phyloP scores from a whole-genome alignment of 2,113 vertebrate genomes.

The Neolamprologus ventralis region DNA sequence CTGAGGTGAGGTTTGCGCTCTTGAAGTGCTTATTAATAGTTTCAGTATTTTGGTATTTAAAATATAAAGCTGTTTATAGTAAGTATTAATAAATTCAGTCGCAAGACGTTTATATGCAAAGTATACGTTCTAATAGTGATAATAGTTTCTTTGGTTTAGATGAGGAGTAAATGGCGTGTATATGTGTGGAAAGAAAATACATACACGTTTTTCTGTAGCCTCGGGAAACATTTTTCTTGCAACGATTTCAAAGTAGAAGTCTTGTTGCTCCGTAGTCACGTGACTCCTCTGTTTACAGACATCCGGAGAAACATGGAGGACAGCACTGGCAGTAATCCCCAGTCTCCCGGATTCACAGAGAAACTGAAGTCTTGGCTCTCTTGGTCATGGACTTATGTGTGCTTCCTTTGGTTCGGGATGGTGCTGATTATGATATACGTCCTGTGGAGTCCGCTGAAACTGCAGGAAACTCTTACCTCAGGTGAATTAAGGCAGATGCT shows the following conservation, averaged over 20 bases:
- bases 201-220: not conserved
- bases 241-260: constrained; percentile 26
- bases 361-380: constrained; percentile 72
- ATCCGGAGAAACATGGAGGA: constrained; percentile 77
- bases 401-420: constrained; percentile 79
- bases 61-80: not conserved
- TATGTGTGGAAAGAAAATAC: not conserved
- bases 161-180: not conserved
- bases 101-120: not conserved
- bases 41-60: not conserved
- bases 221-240: not conserved
- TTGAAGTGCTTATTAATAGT: not conserved
- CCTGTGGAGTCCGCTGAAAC: constrained; percentile 84
- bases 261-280: constrained; percentile 66
- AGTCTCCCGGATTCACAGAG: constrained; percentile 69
- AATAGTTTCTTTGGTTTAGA: not conserved
- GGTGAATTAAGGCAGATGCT: constrained; percentile 69
- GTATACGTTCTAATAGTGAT: not conserved
- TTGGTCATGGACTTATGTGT: constrained; percentile 82
- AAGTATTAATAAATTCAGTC: not conserved
- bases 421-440: constrained; percentile 82
- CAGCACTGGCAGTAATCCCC: constrained; percentile 67
- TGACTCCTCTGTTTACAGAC: constrained; percentile 76
- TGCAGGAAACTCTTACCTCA: constrained; percentile 84
- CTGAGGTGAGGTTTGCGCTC: not conserved